phyloP scores from a whole-genome alignment of 2,888 invertebrate genomes.

The Zhuqinia jingwanae region DNA sequence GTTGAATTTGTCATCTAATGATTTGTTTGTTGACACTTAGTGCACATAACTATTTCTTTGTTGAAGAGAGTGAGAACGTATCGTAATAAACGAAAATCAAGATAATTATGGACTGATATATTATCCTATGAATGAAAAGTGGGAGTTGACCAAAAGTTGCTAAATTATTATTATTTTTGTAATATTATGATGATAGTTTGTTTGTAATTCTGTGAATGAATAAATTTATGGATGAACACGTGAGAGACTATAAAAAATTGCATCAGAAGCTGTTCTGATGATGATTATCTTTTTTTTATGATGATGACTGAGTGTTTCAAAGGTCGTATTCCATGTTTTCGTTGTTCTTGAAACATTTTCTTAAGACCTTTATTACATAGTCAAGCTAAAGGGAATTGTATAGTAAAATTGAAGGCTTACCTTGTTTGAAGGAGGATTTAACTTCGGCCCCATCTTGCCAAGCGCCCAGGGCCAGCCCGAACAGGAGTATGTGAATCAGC shows the following conservation, averaged over 20 bases:
- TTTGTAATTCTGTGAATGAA: constrained; percentile 3
- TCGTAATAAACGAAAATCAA: constrained; percentile 1
- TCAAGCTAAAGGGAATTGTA: neutral
- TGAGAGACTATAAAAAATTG: neutral
- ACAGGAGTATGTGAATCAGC: constrained; percentile 57
- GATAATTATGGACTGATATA: constrained; percentile 6
- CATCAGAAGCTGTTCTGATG: constrained; percentile 10
- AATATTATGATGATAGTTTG: neutral
- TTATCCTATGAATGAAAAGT: constrained; percentile 22
- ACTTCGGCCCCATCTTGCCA: constrained; percentile 77
- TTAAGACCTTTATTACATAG: neutral
- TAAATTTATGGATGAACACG: constrained; percentile 18
- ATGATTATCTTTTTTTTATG: constrained; percentile 6
- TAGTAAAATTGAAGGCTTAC: constrained; percentile 48
- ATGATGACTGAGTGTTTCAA: constrained; percentile 5
- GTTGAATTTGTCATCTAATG: constrained; percentile 36
- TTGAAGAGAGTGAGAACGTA: neutral
- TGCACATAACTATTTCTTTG: neutral
- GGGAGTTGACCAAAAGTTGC: constrained; percentile 28
- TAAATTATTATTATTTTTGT: constrained; percentile 16
- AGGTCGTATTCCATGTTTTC: constrained; percentile 7
- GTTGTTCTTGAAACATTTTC: neutral
- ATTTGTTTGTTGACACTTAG: constrained; percentile 50
- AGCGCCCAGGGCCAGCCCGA: constrained; percentile 74
- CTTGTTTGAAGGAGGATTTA: constrained; percentile 73